Base-by-base conservation (phyloP, 1,140 invertebrate species). In the Bilobella aurantiaca region DNA sequence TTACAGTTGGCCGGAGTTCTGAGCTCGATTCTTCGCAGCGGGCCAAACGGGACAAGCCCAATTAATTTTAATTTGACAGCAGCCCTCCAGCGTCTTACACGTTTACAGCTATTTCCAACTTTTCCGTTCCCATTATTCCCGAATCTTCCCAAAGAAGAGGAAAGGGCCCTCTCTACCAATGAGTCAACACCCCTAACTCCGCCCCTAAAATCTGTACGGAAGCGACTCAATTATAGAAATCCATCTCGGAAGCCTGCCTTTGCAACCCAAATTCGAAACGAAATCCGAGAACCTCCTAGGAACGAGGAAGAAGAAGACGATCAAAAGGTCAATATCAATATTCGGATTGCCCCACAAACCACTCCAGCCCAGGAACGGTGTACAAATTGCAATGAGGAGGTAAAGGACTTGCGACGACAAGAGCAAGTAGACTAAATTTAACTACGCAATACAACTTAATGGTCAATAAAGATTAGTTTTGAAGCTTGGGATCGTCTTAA, bases 1-100 rank as follows among this genome's bases (percentile, higher is more conserved):
- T 53, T 53, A 18, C 23, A 53, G 49, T 53, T 53, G 49, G 49
- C 49, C 14, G 49, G 49, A 14, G 49, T 53, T 53, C 23, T 53
- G 49, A 53, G 49, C 21, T 53, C 49, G 25, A 53, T 53, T 53
- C 23, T 53, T 5, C 14, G 49, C 5, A 53, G 49, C 25, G 49
- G 49, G 23, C 49, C 49, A 14, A 53, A 53, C 25, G 49, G 49
- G 23, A 53, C 49, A 5, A 53, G 49, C 49, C 49, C 49, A 14
- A 23, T 53, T 23, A 53, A 53, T 14, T 53, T 53, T 23, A 53
- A 53, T 53, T 23, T 53, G 12, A 53, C 49, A 16, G 23, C 14
- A 16, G 49, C 23, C 21, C 3, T 16, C 8, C 49, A 53, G 49
- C 49, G 49, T 23, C 5, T 53, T 3, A 53, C 49, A 23, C 14